Evolutionary conservation across 2,888 invertebrate genomes (phyloP).

Genomic region (Schrankia costaestrigalis): DNA sequence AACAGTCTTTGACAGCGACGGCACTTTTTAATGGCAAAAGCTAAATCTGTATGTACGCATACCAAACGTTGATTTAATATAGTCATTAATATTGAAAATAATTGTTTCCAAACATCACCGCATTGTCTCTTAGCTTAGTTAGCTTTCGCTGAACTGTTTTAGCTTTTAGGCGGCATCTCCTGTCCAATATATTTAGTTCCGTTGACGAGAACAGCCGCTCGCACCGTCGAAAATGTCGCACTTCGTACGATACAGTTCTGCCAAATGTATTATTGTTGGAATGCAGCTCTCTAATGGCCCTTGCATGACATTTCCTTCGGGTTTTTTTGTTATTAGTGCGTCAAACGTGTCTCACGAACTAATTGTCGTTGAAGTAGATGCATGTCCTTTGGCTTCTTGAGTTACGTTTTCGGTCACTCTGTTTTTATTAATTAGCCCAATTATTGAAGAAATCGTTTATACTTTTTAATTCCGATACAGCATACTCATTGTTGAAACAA

Average conservation of each 20-base stretch:
- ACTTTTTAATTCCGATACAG: slow-evolving; percentile 11
- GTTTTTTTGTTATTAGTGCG: slow-evolving; percentile 10
- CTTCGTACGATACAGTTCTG: slow-evolving; percentile 7
- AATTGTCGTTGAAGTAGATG: slow-evolving; percentile 1
- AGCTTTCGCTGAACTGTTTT: no score
- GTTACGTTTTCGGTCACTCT: not conserved
- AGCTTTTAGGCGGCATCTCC: not conserved
- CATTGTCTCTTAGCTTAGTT: no score
- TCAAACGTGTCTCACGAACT: slow-evolving; percentile 14
- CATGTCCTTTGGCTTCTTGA: not conserved
- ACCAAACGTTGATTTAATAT: no score
- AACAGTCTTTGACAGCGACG: no score
- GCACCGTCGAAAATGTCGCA: slow-evolving; percentile 14
- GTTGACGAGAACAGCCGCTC: slow-evolving; percentile 7
- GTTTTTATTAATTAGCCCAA: slow-evolving; percentile 8
- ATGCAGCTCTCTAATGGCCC: slow-evolving; percentile 10
- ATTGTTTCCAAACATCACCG: no score
- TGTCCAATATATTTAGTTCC: slow-evolving; percentile 4
- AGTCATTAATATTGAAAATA: no score
- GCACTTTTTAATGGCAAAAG: no score
- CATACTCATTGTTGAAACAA: slow-evolving; percentile 10
- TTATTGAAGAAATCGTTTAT: slow-evolving; percentile 5
- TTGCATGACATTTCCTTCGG: slow-evolving; percentile 12
- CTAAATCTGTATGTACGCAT: no score
- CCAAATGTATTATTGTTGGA: slow-evolving; percentile 7